Conservation (phyloP, 2,113 vertebrate genomes). For the Dryoscopus gambensis region DNA sequence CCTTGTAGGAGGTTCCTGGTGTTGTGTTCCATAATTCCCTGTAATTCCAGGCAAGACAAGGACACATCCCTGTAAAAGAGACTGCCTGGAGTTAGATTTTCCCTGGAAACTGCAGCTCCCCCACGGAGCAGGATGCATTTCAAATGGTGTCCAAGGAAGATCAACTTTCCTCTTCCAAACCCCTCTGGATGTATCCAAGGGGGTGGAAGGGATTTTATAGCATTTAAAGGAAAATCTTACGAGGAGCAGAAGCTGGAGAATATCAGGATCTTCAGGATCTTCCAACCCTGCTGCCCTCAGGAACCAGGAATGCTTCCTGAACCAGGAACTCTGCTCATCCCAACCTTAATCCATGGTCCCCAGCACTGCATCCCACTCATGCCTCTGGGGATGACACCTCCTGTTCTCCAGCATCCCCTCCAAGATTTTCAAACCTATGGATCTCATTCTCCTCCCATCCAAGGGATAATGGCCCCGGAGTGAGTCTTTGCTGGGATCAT, state of each 20-base stretch:
- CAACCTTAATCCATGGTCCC: fast-evolving
- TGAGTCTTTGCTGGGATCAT: background rate
- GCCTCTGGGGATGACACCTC: background rate
- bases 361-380: background rate
- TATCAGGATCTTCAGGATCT: background rate
- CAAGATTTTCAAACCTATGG: background rate
- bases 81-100: background rate
- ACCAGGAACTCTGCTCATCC: background rate
- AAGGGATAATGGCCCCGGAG: background rate
- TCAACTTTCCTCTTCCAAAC: background rate
- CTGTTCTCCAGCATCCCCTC: background rate
- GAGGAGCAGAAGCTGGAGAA: background rate
- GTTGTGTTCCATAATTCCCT: background rate
- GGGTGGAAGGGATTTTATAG: background rate
- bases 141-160: background rate
- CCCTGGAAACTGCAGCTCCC: background rate
- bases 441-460: background rate
- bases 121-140: background rate
- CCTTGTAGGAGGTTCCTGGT: background rate
- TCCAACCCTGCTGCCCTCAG: background rate
- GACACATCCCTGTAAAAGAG: background rate
- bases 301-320: background rate
- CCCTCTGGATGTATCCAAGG: background rate
- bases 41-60: background rate
- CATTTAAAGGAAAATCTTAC: background rate